Evolutionary conservation across 2,113 vertebrate genomes (phyloP), one percentile per base, ranked within the genome.

Genomic region (Phoxinus phoxinus): DNA sequence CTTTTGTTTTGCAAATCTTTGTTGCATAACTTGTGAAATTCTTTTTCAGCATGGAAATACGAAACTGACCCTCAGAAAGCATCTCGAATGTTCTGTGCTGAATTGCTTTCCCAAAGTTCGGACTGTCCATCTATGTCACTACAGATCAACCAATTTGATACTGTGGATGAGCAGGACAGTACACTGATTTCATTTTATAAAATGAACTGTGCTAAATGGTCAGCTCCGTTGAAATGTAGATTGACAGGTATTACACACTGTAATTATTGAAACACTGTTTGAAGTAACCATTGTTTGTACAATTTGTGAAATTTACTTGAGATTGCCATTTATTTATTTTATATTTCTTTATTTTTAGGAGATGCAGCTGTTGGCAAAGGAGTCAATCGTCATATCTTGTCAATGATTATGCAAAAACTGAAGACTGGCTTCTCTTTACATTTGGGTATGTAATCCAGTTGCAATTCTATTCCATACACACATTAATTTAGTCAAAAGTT

Each of bases 281-380:
- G n/a, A n/a, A n/a, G n/a, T n/a, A n/a, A n/a, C n/a, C n/a, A n/a
- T n/a, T 10, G 65, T 9, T 35, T 69, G 32, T 69, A 69, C 19
- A 71, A 23, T 71, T 37, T 41, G 32, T 41, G 19, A 6, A 71
- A 41, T 71, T 19, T 71, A 21, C 35, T 37, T 37, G 2, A 69
- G 30, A 19, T 69, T 21, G 2, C 3, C 27, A 13, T 58, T 30
- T 8, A 44, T 37, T 37, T 37, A 3, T 37, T 3, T 37, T 37
- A 0, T 2, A 1, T 44, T 44, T 44, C 7, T 9, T 44, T 51
- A 4, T 77, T 30, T 27, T 56, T 78, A 84, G 83, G 83, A 84
- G 83, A 84, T 84, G 83, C 58, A 65, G 83, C 83, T 48, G 83
- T 77, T 32, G 72, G 83, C 19, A 58, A 30, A 63, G 83, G 83